phyloP scores from a whole-genome alignment of 2,113 vertebrate species.

The Gallinago paraguaiae region DNA sequence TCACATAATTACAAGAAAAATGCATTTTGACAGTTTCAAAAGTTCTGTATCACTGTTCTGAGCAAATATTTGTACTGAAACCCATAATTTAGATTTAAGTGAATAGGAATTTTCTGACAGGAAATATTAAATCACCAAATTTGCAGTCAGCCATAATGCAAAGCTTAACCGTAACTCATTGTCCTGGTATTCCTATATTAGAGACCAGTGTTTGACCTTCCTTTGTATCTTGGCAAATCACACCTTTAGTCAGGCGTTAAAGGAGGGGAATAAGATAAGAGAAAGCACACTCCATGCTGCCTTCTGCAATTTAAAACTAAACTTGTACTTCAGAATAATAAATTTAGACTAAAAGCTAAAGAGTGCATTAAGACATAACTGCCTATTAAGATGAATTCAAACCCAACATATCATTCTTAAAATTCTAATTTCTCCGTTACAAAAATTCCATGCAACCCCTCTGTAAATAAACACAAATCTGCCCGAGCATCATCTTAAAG shows the following conservation, averaged over 20 bases:
- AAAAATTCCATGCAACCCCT: not conserved
- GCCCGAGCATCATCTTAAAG: not conserved
- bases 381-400: conserved; percentile 26
- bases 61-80: not conserved
- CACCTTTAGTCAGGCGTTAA: not conserved
- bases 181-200: not conserved
- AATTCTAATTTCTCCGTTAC: not conserved
- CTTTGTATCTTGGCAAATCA: not conserved
- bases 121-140: not conserved
- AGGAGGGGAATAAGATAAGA: not conserved
- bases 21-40: not conserved
- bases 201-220: not conserved
- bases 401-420: not conserved
- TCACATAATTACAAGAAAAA: not conserved
- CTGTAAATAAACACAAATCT: conserved; percentile 25
- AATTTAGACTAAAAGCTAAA: not conserved
- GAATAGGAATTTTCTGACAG: not conserved
- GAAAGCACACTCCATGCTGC: not conserved
- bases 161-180: not conserved
- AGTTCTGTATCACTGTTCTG: not conserved
- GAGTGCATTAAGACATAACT: not conserved
- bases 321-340: conserved; percentile 16
- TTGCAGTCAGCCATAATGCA: not conserved
- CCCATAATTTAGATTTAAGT: not conserved
- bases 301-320: conserved; percentile 26